phyloP scores from a whole-genome alignment of 2,888 invertebrate species.

The Stegophylla sp. region DNA sequence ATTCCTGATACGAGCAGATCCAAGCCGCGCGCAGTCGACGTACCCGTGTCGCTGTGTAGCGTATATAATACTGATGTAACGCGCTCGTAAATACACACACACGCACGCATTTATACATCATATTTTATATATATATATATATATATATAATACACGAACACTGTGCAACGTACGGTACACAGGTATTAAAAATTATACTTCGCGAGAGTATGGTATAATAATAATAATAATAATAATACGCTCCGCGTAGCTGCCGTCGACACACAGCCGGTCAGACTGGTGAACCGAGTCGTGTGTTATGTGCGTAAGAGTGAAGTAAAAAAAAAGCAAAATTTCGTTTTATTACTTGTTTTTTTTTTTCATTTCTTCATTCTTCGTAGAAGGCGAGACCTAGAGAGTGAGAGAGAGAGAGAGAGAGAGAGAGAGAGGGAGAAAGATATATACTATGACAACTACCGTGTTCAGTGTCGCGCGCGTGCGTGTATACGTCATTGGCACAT shows the following conservation, averaged over 20 bases:
- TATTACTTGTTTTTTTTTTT: constrained; percentile 12
- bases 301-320: neutral
- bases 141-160: neutral
- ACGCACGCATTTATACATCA: neutral
- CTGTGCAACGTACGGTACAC: too few relatives aligned
- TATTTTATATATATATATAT: neutral
- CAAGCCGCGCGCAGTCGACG: neutral
- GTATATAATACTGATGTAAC: constrained; percentile 41
- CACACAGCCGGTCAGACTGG: constrained; percentile 24
- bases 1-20: constrained; percentile 40
- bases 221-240: neutral
- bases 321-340: constrained; percentile 17
- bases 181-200: too few relatives aligned
- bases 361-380: neutral
- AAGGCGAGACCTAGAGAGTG: too few relatives aligned
- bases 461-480: too few relatives aligned
- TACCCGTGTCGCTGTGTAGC: neutral
- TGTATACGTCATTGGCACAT: too few relatives aligned
- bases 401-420: neutral
- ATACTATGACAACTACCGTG: neutral
- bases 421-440: neutral
- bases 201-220: neutral
- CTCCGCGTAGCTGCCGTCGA: neutral
- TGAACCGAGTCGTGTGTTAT: constrained; percentile 38
- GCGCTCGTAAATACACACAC: neutral